A percentile compares a stretch with the other conserved stretches of the same genome.
Conservation (phyloP, 2,888 invertebrate genomes). For the Rhagonycha fulva region DNA sequence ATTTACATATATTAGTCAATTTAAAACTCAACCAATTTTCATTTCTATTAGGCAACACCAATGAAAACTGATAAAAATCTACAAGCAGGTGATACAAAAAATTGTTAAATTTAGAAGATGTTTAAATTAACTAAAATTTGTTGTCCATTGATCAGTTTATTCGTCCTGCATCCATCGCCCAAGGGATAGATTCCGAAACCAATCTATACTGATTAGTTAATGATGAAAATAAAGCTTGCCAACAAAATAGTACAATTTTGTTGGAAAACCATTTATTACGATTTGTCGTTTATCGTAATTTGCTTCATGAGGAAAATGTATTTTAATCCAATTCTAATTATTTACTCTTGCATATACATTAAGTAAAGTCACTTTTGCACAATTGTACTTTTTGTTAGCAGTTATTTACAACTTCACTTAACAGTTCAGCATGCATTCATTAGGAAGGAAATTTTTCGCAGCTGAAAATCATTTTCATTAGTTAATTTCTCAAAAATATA, state of each 20-base stretch:
- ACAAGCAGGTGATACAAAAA: not conserved
- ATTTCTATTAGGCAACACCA: not conserved
- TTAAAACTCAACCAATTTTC: not conserved
- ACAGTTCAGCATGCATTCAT: not conserved
- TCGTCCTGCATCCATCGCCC: constrained; percentile 16
- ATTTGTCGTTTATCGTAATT: constrained; percentile 33
- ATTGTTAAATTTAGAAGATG: not conserved
- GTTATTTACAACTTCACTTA: not conserved
- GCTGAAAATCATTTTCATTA: not conserved
- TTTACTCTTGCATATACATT: not conserved
- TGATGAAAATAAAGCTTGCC: constrained; percentile 35
- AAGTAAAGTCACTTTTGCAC: not conserved
- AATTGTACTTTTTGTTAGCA: not conserved
- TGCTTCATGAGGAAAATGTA: constrained; percentile 33
- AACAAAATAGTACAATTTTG: constrained; percentile 31
- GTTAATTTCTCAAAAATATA: not conserved
- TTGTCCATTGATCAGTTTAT: constrained; percentile 10
- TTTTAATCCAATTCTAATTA: constrained; percentile 8
- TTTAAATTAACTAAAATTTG: constrained; percentile 14
- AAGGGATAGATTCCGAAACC: constrained; percentile 33
- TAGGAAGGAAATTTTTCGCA: not conserved
- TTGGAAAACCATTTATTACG: constrained; percentile 34
- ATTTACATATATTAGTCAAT: not conserved
- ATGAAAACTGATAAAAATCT: not conserved
- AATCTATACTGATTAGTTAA: constrained; percentile 40